Base-by-base conservation (phyloP, 2,888 invertebrate species). In the Rhodophaea formosa region DNA sequence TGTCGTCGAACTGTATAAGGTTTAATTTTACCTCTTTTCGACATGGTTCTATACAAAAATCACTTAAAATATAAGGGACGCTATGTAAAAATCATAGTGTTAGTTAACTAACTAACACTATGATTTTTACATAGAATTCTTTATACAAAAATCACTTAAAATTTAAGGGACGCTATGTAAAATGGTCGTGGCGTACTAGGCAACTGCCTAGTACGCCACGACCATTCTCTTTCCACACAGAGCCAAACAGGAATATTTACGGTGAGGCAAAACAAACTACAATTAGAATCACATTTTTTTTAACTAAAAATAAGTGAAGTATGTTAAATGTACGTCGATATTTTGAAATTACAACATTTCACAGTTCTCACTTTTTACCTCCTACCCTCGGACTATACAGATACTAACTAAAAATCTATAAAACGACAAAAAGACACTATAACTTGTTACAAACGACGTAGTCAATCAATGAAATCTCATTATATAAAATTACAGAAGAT, bases 241-340 rank as follows among this genome's bases (percentile, higher is more conserved):
- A 23, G 23, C 5, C 23, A 2, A 23, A 44, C 17, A 45, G 45
- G 45, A 44, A 17, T 7, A 46, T 46, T n/a, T 39, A 23, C 8
- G 35, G 17, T 16, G 16, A 39, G 51, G 17, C 17, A 51, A 51
- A 51, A 6, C 35, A 51, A 51, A 51, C 51, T 43, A 59, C 32
- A 56, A 59, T 53, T 57, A 44, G 51, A 59, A 57, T 17, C 43
- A 51, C 30, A 16, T 35, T 51, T 51, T 51, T 51, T 51, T 51
- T 51, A 49, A 49, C 35, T 51, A 35, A 39, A 32, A 15, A 35
- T 17, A 51, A 35, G 51, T 51, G 35, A 30, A 35, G 16, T 47
- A 57, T 55, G 47, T 47, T 59, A 56, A 51, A 57, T 58, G 55
- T 57, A 59, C 44, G 59, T 57, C 47, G 35, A 58, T 56, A 54